A percentile compares a stretch with the other conserved stretches of the same genome.
Conservation (phyloP, 2,797 vertebrate species). For the Gymnoscopelus braueri region DNA sequence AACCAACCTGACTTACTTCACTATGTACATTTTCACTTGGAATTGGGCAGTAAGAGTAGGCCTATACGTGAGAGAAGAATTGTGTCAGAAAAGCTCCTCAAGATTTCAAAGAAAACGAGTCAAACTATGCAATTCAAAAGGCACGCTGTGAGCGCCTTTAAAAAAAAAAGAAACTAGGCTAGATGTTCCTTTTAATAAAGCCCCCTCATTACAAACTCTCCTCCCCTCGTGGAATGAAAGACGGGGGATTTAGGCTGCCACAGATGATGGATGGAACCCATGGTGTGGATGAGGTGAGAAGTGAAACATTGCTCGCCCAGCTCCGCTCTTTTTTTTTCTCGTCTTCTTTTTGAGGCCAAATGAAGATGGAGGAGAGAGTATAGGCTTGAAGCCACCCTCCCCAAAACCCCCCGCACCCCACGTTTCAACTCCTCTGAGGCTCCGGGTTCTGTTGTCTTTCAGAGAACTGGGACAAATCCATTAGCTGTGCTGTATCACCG, state of each 20-base stretch:
- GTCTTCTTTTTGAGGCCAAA: conserved; percentile 71
- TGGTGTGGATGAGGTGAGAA: conserved; percentile 79
- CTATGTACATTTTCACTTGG: too few relatives aligned
- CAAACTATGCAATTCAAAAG: conserved; percentile 48
- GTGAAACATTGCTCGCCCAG: conserved; percentile 57
- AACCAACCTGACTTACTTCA: too few relatives aligned
- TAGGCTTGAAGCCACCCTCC: conserved; percentile 60
- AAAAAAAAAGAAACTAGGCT: conserved; percentile 31
- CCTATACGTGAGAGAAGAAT: conserved; percentile 32
- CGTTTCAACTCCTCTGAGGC: conserved; percentile 59
- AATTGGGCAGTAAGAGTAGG: conserved; percentile 5
- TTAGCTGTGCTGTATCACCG: conserved; percentile 68
- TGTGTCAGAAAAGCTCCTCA: conserved; percentile 39
- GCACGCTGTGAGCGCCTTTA: conserved; percentile 37
- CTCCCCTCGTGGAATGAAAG: conserved; percentile 55
- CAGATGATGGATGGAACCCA: conserved; percentile 76
- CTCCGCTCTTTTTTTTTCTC: conserved; percentile 58
- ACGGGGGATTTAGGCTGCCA: conserved; percentile 71
- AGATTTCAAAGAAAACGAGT: conserved; percentile 50
- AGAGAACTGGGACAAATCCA: conserved; percentile 74
- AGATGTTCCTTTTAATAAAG: conserved; percentile 46
- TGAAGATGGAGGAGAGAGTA: conserved; percentile 75
- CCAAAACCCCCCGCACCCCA: neutral
- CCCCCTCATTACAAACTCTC: conserved; percentile 50
- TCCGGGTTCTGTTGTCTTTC: conserved; percentile 60